phyloP scores from a whole-genome alignment of 2,113 vertebrate species.

The Dasyornis broadbenti region DNA sequence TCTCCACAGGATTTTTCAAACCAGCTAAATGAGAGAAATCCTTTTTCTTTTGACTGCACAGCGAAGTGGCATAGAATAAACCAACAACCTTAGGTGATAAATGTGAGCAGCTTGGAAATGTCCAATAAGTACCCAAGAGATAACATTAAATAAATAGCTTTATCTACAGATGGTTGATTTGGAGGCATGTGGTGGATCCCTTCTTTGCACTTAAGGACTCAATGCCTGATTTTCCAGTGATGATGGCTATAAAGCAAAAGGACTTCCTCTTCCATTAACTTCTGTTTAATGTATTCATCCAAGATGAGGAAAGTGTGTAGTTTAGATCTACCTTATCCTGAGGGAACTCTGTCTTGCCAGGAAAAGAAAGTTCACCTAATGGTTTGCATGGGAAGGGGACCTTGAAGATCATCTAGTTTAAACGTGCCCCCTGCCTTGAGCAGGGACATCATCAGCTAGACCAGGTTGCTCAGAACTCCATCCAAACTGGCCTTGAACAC shows the following conservation, averaged over 20 bases:
- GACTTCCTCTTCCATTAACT: not conserved
- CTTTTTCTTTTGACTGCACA: not conserved
- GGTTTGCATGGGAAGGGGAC: not conserved
- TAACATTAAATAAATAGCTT: not conserved
- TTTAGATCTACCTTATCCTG: not conserved
- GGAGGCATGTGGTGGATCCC: not conserved
- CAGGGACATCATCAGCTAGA: not conserved
- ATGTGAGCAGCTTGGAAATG: not conserved
- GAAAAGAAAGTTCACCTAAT: not conserved
- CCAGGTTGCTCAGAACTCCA: not conserved
- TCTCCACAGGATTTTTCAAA: not conserved
- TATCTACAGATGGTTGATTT: not conserved
- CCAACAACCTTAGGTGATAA: not conserved
- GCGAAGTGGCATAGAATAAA: not conserved
- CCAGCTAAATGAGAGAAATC: not conserved
- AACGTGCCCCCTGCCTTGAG: rapidly evolving
- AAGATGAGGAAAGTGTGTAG: not conserved
- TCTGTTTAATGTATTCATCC: not conserved
- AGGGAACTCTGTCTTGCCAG: not conserved
- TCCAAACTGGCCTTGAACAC: not conserved
- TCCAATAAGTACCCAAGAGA: not conserved
- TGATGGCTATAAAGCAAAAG: not conserved
- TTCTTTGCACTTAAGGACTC: not conserved
- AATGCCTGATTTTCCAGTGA: not conserved
- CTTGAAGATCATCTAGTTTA: no score